Conservation (phyloP, 2,113 vertebrate species). For the Cercocebus atys region DNA sequence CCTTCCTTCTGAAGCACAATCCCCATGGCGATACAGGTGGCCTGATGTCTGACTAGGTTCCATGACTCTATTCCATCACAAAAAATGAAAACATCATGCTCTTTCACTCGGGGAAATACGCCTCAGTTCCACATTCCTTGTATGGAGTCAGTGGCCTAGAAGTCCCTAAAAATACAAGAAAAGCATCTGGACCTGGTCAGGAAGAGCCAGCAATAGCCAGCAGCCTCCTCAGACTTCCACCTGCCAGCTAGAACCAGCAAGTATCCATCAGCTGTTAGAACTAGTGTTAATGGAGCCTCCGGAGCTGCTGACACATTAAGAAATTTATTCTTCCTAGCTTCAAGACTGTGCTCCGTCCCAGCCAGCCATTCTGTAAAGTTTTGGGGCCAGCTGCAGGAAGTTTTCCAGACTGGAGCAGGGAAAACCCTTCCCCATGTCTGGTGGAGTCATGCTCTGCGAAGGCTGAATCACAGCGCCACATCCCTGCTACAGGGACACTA, state of each 20-base stretch:
- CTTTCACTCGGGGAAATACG: accelerated
- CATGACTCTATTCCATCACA: accelerated
- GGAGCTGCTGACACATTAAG: accelerated
- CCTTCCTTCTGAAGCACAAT: neutral
- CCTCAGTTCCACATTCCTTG: neutral
- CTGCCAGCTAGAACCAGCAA: neutral
- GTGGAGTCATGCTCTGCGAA: neutral
- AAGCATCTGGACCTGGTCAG: neutral
- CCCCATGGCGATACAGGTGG: neutral
- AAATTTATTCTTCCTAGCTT: neutral
- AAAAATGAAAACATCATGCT: neutral
- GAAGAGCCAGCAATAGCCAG: neutral
- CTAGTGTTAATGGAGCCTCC: neutral
- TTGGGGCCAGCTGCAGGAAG: neutral
- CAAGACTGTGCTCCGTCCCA: neutral
- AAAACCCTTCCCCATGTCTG: neutral
- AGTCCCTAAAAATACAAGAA: neutral
- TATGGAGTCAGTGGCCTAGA: neutral
- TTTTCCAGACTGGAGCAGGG: neutral
- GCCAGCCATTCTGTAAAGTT: neutral
- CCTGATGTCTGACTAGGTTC: neutral
- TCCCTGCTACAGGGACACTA: neutral
- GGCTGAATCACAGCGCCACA: accelerated
- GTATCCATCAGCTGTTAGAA: accelerated
- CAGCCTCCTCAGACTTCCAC: neutral